Evolutionary conservation across 2,797 vertebrate species (phyloP), one percentile per base, ranked within the genome.

Genomic region (Mormyrus hasselquistii): DNA sequence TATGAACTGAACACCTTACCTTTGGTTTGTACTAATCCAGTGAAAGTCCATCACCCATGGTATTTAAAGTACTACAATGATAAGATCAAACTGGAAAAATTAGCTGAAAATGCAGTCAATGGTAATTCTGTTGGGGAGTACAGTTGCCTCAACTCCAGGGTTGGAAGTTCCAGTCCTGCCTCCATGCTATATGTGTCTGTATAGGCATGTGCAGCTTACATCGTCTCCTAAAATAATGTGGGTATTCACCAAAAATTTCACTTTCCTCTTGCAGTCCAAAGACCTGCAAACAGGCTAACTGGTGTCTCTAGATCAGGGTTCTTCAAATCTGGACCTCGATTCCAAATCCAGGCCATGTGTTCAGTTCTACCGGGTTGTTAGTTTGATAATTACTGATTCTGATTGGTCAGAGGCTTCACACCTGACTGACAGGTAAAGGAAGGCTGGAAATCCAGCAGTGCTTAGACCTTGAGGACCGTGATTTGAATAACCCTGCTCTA

Each of bases 71-170:
- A 53, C 38, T 25, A 82, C 22, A 59, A 59, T 14, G 1, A 83
- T 85, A 65, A 89, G 29, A 50, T 85, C n/a, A 86, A 89, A 50
- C 22, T 5, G 82, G 41, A 34, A 65, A 89, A 57, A 50, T 12
- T 29, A 50, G 22, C 6, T 12, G 9, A 86, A 69, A 44, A 86
- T 19, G 50, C 79, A 49, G 38, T 50, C 9, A 38, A 25, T 62
- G n/a, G 41, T 44, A 49, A 19, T 49, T 83, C 44, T 49, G 47
- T 12, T 49, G n/a, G 7, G 76, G 9, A 44, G n/a, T 82, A 82
- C n/a, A 22, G 38, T 82, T 44, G 16, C n/a, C 79, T 83, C 44
- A 83, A 2, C 34, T 29, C 44, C 16, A 83, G 44, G 7, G 2
- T 82, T 44, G 44, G 44, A 83, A 49, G 7, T 22, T 83, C n/a